A percentile compares a stretch with the other conserved stretches of the same genome.
Conservation (phyloP, 2,797 vertebrate genomes). For the Sparidentex hasta region DNA sequence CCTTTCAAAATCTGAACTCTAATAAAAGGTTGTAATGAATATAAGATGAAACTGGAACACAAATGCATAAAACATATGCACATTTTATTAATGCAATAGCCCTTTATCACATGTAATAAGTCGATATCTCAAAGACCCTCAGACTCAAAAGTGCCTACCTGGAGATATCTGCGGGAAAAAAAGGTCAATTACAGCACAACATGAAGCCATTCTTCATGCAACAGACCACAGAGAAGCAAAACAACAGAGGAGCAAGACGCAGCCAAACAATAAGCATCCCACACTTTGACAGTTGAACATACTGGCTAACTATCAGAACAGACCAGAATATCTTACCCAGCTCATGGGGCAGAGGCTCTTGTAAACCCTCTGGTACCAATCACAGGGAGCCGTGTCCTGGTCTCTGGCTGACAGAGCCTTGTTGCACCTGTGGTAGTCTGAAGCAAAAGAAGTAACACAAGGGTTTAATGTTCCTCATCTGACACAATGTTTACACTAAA, state of each 20-base stretch:
- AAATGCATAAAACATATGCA: background rate
- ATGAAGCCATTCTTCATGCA: background rate
- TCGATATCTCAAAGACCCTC: background rate
- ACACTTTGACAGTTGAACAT: background rate
- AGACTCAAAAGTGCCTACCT: background rate
- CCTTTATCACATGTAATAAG: background rate
- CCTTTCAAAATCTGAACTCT: background rate
- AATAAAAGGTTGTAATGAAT: background rate
- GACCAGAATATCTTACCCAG: constrained; percentile 80
- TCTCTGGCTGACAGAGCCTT: constrained; percentile 85
- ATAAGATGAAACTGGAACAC: background rate
- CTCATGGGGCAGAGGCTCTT: constrained; percentile 86
- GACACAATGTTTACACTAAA: background rate
- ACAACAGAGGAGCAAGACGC: background rate
- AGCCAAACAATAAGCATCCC: background rate
- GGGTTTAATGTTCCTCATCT: background rate
- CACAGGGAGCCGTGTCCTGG: constrained; percentile 84
- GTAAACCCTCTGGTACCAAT: constrained; percentile 88
- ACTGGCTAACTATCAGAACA: background rate
- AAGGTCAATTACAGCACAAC: background rate
- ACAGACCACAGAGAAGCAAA: background rate
- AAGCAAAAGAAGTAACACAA: background rate
- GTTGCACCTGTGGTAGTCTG: constrained; percentile 89
- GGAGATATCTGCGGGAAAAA: background rate
- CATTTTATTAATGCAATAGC: background rate